phyloP scores from a whole-genome alignment of 2,888 invertebrate genomes.

The Lasioglossum villosulum region DNA sequence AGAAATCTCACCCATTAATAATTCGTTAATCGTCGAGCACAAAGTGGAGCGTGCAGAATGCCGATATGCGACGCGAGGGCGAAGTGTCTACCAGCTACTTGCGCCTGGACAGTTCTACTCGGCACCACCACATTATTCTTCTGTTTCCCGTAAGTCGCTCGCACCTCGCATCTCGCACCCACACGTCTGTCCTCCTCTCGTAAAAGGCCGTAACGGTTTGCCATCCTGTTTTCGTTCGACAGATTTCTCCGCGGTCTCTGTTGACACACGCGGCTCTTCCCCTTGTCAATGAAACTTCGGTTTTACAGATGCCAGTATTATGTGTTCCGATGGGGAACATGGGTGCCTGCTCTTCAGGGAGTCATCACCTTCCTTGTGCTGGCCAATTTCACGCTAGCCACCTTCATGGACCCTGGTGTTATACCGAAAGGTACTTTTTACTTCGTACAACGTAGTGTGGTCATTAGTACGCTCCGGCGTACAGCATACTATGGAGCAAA shows the following conservation, averaged over 20 bases:
- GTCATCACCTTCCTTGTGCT: constrained; percentile 98
- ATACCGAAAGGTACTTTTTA: constrained; percentile 95
- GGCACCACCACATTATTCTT: constrained; percentile 97
- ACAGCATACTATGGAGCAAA: background rate
- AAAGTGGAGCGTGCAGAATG: constrained; percentile 87
- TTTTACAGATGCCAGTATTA: constrained; percentile 93
- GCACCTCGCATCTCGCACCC: constrained; percentile 62
- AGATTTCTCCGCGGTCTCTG: background rate
- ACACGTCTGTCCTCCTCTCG: constrained; percentile 44
- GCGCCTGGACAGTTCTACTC: constrained; percentile 98
- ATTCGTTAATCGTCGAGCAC: constrained; percentile 66
- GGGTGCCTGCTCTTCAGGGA: constrained; percentile 97
- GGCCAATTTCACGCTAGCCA: constrained; percentile 99
- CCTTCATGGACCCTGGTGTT: constrained; percentile 99
- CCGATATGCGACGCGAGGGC: constrained; percentile 98
- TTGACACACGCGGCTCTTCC: background rate
- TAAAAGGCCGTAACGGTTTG: constrained; percentile 30
- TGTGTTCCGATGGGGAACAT: constrained; percentile 90
- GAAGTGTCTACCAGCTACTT: constrained; percentile 98
- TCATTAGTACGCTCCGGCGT: background rate
- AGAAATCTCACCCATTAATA: constrained; percentile 81
- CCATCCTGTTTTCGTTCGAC: constrained; percentile 33
- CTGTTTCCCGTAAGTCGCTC: constrained; percentile 96
- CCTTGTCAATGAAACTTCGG: constrained; percentile 61
- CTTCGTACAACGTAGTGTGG: background rate